Base-by-base conservation (phyloP, 2,797 vertebrate species). In the Microhierax caerulescens region DNA sequence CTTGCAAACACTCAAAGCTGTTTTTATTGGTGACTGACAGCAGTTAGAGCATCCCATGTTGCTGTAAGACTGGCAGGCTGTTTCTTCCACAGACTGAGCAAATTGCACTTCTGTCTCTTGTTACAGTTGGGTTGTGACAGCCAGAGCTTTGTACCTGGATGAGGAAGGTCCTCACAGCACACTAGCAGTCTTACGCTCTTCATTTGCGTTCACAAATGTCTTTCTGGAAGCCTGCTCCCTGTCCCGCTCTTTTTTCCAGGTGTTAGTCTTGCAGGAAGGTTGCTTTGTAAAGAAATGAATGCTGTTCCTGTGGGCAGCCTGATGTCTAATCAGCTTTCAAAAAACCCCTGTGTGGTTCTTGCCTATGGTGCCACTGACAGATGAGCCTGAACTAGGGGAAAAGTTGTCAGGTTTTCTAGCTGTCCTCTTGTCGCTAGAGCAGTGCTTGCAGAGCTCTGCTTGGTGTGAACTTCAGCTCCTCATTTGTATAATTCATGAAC, bases 1-100 rank as follows among this genome's bases (percentile, higher is more conserved):
- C 60, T 47, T 56, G 51, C 20, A 34, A 60, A 64, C 56, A 57
- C n/a, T 73, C 23, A 41, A 12, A 85, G 47, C 87, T 7, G 1
- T 28, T 85, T 47, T 22, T 69, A n/a, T 15, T 70, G 94, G 30
- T 91, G 70, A 76, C 51, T 85, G 91, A 24, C 75, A 89, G 77
- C 77, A 51, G 61, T 2, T 13, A 8, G 61, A 47, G 61, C 34
- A 21, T 34, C n/a, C 28, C 0, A 0, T 15, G 22, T 27, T 0
- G 10, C 41, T 70, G n/a, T 43, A 20, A 30, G 60, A 36, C 11
- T 80, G 79, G 28, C 53, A 47, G 51, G 17, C 14, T 27, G 20
- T 10, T 88, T 59, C 32, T 47, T 64, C 67, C 9, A 0, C 3
- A 16, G 34, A 24, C 24, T 20, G 65, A 89, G 80, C 41, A 59